phyloP scores from a whole-genome alignment of 2,888 invertebrate genomes.

The Leptopterna dolabrata region DNA sequence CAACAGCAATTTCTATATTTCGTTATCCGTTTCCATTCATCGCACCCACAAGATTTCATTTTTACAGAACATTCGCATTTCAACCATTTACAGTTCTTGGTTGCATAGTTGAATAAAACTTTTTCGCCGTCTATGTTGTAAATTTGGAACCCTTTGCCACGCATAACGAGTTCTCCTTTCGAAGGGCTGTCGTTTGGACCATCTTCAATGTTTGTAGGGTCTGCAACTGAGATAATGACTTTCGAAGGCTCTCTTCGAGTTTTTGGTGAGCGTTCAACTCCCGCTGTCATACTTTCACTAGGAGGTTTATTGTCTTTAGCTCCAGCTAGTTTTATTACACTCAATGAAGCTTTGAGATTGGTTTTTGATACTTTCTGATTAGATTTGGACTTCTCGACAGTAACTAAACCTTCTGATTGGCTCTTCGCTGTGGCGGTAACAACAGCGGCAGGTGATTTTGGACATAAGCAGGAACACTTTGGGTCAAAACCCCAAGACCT shows the following conservation, averaged over 20 bases:
- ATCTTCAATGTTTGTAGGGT: neutral
- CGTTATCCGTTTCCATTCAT: neutral
- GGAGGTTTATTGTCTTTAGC: neutral
- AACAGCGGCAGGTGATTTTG: neutral
- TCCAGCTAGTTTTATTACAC: neutral
- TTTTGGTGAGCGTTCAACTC: neutral
- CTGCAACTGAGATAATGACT: neutral
- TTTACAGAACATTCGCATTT: neutral
- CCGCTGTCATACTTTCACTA: neutral
- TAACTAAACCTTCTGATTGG: neutral
- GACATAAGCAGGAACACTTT: slow-evolving; percentile 21
- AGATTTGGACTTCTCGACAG: neutral
- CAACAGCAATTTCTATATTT: neutral
- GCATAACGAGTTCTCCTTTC: neutral
- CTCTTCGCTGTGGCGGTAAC: neutral
- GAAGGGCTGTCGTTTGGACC: neutral
- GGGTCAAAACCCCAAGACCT: slow-evolving; percentile 34
- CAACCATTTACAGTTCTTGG: slow-evolving; percentile 15
- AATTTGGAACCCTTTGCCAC: slow-evolving; percentile 26
- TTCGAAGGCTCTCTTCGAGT: neutral
- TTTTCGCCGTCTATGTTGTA: neutral
- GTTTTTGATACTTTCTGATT: neutral
- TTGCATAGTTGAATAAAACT: slow-evolving; percentile 13
- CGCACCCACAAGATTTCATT: neutral
- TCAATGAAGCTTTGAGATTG: neutral